A percentile compares a stretch with the other conserved stretches of the same genome.
Conservation (phyloP, 2,113 vertebrate genomes). For the Larimichthys polyactis region DNA sequence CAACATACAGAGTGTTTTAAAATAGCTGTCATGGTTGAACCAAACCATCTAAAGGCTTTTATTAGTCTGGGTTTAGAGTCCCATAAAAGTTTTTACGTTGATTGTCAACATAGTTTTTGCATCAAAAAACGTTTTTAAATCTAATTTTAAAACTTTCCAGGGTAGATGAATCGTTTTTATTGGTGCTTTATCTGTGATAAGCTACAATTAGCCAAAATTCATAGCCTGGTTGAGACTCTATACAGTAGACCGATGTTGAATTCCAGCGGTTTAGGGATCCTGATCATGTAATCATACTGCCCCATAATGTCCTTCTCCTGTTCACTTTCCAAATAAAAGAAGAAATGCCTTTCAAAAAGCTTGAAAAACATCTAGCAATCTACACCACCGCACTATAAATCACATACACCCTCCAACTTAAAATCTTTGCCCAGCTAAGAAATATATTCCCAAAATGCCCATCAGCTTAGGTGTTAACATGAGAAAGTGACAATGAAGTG, state of each 20-base stretch:
- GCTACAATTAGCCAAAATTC: too few species aligned
- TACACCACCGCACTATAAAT: neutral
- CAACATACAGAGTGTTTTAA: neutral
- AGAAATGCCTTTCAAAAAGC: neutral
- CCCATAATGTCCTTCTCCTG: too few species aligned
- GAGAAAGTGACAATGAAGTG: slow-evolving; percentile 15
- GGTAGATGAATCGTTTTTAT: too few species aligned
- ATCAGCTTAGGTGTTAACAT: slow-evolving; percentile 25
- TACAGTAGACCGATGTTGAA: neutral
- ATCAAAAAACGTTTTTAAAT: neutral
- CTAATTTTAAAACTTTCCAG: neutral
- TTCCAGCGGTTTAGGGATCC: neutral
- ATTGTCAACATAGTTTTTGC: neutral
- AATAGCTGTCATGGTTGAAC: neutral
- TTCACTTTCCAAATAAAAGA: neutral
- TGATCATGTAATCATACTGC: neutral
- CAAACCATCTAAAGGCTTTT: neutral
- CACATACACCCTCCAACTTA: neutral
- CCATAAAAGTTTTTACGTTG: neutral
- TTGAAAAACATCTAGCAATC: neutral
- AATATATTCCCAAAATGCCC: slow-evolving; percentile 8
- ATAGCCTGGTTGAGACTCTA: neutral
- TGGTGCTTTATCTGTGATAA: too few species aligned
- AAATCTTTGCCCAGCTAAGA: slow-evolving; percentile 2
- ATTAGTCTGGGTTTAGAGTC: neutral